Evolutionary conservation across 2,888 invertebrate species (phyloP).

Genomic region (Rhagophthalmus giganteus): DNA sequence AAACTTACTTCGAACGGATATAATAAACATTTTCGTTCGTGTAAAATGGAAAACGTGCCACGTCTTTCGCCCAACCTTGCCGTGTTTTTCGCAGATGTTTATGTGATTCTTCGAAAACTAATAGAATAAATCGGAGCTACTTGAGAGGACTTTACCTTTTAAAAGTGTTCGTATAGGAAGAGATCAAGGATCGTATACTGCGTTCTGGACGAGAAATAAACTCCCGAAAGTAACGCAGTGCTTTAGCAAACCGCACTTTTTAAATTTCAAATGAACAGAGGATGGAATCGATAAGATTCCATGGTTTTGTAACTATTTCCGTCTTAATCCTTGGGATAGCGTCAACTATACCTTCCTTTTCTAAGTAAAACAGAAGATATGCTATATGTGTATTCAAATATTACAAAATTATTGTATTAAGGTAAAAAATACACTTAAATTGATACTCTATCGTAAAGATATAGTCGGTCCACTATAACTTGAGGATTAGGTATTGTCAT

Average conservation of each 20-base stretch:
- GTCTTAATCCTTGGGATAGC: no score
- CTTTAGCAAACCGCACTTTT: slow-evolving; percentile 3
- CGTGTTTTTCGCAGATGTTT: slow-evolving; percentile 9
- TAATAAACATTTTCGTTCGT: no score
- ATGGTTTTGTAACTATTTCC: no score
- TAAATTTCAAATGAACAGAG: slow-evolving; percentile 10
- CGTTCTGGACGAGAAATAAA: slow-evolving; percentile 1
- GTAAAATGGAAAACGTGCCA: neutral
- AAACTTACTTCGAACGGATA: no score
- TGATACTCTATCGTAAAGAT: no score
- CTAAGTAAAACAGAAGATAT: no score
- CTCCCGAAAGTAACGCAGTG: slow-evolving; percentile 4
- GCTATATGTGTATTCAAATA: no score
- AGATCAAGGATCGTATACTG: slow-evolving; percentile 1
- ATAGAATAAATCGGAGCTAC: slow-evolving; percentile 1
- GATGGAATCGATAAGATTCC: slow-evolving; percentile 4
- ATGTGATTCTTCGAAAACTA: slow-evolving; percentile 6
- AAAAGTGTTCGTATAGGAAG: neutral
- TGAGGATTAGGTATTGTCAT: no score
- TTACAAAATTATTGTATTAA: no score
- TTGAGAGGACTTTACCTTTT: neutral
- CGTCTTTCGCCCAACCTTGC: neutral
- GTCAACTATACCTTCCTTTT: no score
- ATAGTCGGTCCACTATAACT: no score
- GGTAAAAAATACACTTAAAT: no score